These are phyloP conservation scores for Atethmia centrago DNA, from an alignment of 2,888 invertebrate species.

Conservation along the genomic window DNA sequence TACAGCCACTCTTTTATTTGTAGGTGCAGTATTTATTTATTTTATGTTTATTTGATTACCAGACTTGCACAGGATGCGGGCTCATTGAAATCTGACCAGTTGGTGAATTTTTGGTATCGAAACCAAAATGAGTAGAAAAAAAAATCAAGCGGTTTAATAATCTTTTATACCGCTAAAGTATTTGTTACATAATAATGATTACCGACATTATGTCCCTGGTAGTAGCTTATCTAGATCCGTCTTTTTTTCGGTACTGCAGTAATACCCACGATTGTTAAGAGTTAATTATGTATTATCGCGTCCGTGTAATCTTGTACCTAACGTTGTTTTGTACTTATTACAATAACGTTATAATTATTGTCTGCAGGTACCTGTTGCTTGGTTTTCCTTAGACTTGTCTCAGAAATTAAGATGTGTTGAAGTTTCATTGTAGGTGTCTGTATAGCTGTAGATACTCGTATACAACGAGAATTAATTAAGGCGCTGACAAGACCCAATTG, in stretches of 20 bases:
- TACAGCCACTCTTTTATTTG: neutral
- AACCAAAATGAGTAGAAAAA: neutral
- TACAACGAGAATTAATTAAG: neutral
- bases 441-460: neutral
- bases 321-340: conserved; percentile 11
- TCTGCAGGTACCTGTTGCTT: conserved; percentile 1
- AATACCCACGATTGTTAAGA: conserved; percentile 6
- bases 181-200: conserved; percentile 18
- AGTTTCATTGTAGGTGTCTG: neutral
- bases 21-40: neutral
- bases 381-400: conserved; percentile 21
- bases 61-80: neutral
- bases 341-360: conserved; percentile 3
- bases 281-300: conserved; percentile 25
- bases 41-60: neutral
- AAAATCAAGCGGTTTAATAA: neutral
- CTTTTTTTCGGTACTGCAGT: conserved; percentile 19
- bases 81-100: conserved; percentile 1
- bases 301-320: conserved; percentile 11
- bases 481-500: too few species aligned
- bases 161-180: neutral
- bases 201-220: conserved; percentile 1
- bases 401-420: neutral
- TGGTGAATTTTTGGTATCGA: neutral
- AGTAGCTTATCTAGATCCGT: conserved; percentile 15